Percentiles rank a stretch among this genome's conserved stretches.
phyloP scores from a whole-genome alignment of 2,113 vertebrate species.

The Oncorhynchus mykiss region DNA sequence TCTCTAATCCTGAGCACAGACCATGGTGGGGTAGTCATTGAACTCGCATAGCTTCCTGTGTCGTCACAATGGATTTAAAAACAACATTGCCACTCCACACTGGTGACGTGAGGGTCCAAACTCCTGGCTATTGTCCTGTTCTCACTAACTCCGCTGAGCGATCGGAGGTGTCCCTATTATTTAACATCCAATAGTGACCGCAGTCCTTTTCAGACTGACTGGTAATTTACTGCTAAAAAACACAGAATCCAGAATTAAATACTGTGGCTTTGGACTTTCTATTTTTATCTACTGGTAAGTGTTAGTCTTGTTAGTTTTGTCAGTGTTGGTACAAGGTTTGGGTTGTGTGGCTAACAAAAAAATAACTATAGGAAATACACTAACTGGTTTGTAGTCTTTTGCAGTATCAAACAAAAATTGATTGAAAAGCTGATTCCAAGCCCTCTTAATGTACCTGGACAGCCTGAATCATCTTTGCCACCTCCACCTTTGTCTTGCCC shows the following conservation, averaged over 20 bases:
- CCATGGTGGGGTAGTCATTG: slow-evolving; percentile 46
- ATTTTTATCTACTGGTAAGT: background rate
- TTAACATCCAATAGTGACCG: background rate
- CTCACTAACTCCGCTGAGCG: background rate
- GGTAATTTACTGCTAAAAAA: background rate
- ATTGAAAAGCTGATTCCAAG: background rate
- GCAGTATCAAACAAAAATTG: background rate
- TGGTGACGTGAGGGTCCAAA: slow-evolving; percentile 25
- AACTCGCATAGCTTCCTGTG: slow-evolving; percentile 23
- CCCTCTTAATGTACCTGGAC: slow-evolving; percentile 81
- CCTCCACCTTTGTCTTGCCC: slow-evolving; percentile 97
- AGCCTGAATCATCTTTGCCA: slow-evolving; percentile 98
- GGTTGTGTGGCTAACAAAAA: background rate
- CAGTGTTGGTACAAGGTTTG: background rate
- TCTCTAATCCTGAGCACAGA: slow-evolving; percentile 40
- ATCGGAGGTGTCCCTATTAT: background rate
- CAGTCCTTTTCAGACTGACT: background rate
- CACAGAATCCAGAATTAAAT: background rate
- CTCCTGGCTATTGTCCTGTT: slow-evolving; percentile 22
- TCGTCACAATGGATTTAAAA: slow-evolving; percentile 56
- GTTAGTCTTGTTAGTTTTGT: too few relatives aligned
- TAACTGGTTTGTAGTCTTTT: background rate
- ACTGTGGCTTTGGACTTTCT: background rate
- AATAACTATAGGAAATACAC: background rate
- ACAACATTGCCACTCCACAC: slow-evolving; percentile 48